Evolutionary conservation across 2,888 invertebrate genomes (phyloP), one percentile per base, ranked within the genome.

Genomic region (Azorinus chamasolen): DNA sequence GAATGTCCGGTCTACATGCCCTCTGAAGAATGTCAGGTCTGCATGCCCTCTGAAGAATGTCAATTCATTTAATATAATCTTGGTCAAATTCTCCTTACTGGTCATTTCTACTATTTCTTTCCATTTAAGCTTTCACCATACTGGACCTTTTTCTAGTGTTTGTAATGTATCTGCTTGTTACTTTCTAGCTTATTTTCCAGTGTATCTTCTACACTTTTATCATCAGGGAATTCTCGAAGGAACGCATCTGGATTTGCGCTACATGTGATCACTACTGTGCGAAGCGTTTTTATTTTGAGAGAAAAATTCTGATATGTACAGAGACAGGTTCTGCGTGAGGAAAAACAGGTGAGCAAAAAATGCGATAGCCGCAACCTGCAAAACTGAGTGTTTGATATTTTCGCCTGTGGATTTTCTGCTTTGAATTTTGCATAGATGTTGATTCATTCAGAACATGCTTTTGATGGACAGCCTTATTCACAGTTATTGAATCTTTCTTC

Each of bases 291-390:
- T 0, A 76, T 16, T 62, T 76, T 76, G 25, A 76, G n/a, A 2
- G 71, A 57, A 39, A 71, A 43, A 45, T 71, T 71, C 27, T 76
- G 76, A 8, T 51, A 37, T 0, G 61, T 50, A 45, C 71, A 66
- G 1, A 76, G 25, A 32, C 75, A 70, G 6, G 62, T 75, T 27
- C 25, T 43, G 10, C 69, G 18, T 20, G 27, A 27, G 12, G 51
- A 41, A 57, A 69, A 75, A 22, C 46, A 54, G 0, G 59, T 51
- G 0, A 51, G 51, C 10, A 70, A 18, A 10, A 68, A 25, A 51
- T 63, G 43, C 8, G 43, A 1, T 16, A 65, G 75, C 14, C 64
- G 37, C 16, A 75, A 14, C n/a, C 37, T 51, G 20, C 59, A 58
- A 39, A 69, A 75, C 4, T 20, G 45, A 45, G 5, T 45, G 1